phyloP scores from a whole-genome alignment of 2,797 vertebrate species.

The Sebastes steindachneri region DNA sequence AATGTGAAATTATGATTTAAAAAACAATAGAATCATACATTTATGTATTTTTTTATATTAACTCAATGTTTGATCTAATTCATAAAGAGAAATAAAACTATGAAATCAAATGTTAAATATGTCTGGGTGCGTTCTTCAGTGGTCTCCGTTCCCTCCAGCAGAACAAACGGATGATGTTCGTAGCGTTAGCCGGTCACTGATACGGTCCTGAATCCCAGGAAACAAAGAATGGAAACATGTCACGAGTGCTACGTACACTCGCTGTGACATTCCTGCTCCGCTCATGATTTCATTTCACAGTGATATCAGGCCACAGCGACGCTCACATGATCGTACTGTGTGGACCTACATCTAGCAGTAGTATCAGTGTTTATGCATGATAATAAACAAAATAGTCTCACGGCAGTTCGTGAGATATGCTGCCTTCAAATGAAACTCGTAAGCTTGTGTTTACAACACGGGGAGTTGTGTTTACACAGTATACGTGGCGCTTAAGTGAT shows the following conservation, averaged over 20 bases:
- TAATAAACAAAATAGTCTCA: no score
- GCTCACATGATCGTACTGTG: conserved; percentile 10
- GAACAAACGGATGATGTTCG: background rate
- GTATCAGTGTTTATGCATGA: no score
- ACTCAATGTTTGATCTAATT: background rate
- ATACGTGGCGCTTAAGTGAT: accelerated
- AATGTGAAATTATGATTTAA: background rate
- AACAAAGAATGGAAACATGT: background rate
- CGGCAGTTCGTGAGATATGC: no score
- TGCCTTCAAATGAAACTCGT: no score
- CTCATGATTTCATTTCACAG: conserved; percentile 37
- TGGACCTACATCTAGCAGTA: background rate
- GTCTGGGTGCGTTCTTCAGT: background rate
- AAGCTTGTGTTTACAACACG: accelerated
- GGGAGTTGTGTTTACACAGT: no score
- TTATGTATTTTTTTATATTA: background rate
- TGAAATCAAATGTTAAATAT: background rate
- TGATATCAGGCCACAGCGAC: background rate
- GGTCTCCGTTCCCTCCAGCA: background rate
- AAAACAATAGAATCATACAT: background rate
- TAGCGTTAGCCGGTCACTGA: background rate
- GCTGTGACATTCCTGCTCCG: conserved; percentile 9
- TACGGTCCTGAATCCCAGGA: background rate
- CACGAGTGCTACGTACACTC: background rate
- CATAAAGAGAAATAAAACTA: background rate